Conservation (phyloP, 2,113 vertebrate species). For the Bolborhynchus lineola region DNA sequence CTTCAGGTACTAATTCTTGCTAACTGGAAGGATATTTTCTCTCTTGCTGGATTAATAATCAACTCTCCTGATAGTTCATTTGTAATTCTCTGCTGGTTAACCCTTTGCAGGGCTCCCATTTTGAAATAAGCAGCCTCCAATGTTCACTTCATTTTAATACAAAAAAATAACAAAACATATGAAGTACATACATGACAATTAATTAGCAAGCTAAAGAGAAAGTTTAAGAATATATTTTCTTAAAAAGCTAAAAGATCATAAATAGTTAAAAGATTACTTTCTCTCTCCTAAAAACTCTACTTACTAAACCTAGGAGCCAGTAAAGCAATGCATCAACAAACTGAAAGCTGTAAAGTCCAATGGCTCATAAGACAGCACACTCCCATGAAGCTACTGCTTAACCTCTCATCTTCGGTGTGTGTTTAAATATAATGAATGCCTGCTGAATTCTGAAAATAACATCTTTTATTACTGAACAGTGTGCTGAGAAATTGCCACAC, state of each 20-base stretch:
- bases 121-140: neutral
- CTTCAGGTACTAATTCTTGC: conserved; percentile 80
- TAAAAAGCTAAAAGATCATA: neutral
- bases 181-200: neutral
- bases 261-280: neutral
- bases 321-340: conserved; percentile 17
- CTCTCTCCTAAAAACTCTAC: neutral
- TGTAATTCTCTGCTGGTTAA: conserved; percentile 98
- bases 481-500: conserved; percentile 48
- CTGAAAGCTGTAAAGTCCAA: conserved; percentile 27
- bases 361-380: neutral
- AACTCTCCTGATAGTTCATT: conserved; percentile 96
- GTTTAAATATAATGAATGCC: neutral
- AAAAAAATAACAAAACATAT: neutral
- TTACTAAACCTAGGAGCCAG: conserved; percentile 24
- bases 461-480: conserved; percentile 35
- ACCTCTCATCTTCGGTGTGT: neutral
- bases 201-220: neutral
- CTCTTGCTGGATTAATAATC: conserved; percentile 92
- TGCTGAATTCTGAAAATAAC: conserved; percentile 42
- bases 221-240: neutral
- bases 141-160: neutral
- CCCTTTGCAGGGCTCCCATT: conserved; percentile 77
- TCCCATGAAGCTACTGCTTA: neutral
- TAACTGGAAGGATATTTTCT: conserved; percentile 84